Percentiles rank a stretch among this genome's conserved stretches.
Conservation (phyloP, 2,113 vertebrate genomes). For the Phalacrocorax aristotelis region DNA sequence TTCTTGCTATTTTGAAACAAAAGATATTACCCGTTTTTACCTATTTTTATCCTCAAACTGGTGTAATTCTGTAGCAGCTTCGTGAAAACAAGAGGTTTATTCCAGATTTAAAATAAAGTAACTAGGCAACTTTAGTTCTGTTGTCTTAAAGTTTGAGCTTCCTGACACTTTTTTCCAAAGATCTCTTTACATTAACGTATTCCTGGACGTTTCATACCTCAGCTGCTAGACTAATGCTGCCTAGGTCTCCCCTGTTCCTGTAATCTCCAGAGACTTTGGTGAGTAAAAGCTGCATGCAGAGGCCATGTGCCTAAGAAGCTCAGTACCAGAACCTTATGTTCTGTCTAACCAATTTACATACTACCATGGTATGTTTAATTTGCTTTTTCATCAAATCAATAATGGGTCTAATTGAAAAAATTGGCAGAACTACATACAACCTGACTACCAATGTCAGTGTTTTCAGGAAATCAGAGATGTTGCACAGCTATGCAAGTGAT, state of each 20-base stretch:
- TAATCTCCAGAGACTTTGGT: background rate
- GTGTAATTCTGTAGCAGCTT: background rate
- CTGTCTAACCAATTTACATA: slow-evolving; percentile 69
- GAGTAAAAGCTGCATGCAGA: background rate
- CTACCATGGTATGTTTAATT: slow-evolving; percentile 76
- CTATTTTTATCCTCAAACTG: background rate
- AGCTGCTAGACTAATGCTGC: background rate
- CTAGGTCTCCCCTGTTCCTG: background rate
- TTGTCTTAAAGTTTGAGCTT: background rate
- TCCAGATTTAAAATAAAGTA: background rate
- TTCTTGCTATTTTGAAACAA: background rate
- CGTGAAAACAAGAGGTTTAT: background rate
- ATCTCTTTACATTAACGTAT: background rate
- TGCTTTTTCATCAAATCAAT: slow-evolving; percentile 78
- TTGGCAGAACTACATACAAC: slow-evolving; percentile 70
- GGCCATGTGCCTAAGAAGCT: slow-evolving; percentile 22
- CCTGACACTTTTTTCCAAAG: background rate
- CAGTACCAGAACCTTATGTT: slow-evolving; percentile 65
- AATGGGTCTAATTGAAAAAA: slow-evolving; percentile 79
- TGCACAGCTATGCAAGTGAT: slow-evolving; percentile 25
- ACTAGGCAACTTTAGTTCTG: background rate
- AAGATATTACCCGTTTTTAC: background rate
- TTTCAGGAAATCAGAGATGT: slow-evolving; percentile 50
- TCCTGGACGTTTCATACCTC: background rate
- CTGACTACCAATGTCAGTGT: slow-evolving; percentile 52